These are phyloP conservation scores for Anastrepha ludens DNA, from an alignment of 1,140 invertebrate species.

Conservation along the genomic window DNA sequence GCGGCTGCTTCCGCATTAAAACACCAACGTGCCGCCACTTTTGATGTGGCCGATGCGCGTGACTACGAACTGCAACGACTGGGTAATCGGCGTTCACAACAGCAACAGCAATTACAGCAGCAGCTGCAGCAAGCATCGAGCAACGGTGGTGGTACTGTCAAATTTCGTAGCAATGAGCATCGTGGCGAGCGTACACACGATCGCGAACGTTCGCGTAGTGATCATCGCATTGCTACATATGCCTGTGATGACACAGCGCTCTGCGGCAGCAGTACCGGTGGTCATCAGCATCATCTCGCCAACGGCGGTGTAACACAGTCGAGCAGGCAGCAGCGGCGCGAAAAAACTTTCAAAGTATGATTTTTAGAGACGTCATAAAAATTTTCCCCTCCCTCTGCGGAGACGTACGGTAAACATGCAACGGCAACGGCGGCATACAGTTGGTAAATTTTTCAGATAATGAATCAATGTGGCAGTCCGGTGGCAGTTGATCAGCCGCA, in stretches of 20 bases:
- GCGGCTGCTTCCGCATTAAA: constrained; percentile 56
- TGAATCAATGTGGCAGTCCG: constrained; percentile 27
- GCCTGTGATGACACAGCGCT: constrained; percentile 63
- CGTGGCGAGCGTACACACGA: constrained; percentile 64
- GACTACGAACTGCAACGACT: constrained; percentile 70
- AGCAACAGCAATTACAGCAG: constrained; percentile 42
- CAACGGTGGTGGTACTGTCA: constrained; percentile 34
- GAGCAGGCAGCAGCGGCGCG: constrained; percentile 70
- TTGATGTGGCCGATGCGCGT: constrained; percentile 69
- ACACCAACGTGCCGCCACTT: constrained; percentile 68
- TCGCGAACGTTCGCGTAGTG: constrained; percentile 68
- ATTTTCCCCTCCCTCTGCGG: constrained; percentile 65
- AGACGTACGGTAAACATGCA: constrained; percentile 39
- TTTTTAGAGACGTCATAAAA: constrained; percentile 75
- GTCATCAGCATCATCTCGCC: constrained; percentile 18
- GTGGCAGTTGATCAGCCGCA: constrained; percentile 34
- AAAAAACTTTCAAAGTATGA: constrained; percentile 74
- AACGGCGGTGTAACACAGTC: constrained; percentile 59
- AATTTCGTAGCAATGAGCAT: constrained; percentile 51
- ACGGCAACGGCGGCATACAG: constrained; percentile 40
- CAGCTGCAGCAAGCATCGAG: constrained; percentile 65
- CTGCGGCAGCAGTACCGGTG: constrained; percentile 32
- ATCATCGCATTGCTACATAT: constrained; percentile 71
- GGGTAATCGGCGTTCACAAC: constrained; percentile 68
- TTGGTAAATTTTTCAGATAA: constrained; percentile 37